These are phyloP conservation scores for Ptychadena robeensis DNA, from an alignment of 2,797 vertebrate genomes.

Conservation along the genomic window DNA sequence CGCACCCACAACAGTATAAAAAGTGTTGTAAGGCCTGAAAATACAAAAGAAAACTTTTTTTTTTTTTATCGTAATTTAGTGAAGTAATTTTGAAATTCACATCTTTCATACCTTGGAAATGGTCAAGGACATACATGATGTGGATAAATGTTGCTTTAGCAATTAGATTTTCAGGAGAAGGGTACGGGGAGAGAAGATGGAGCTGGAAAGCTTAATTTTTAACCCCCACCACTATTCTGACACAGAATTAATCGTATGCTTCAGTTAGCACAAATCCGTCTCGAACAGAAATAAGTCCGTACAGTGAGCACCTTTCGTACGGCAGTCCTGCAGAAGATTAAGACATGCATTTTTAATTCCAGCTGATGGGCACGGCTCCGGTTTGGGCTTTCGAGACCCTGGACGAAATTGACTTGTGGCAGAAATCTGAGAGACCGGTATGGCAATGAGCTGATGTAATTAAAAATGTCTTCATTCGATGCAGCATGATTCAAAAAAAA, in stretches of 20 bases:
- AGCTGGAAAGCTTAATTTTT: background rate
- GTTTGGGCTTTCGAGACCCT: slow-evolving; percentile 65
- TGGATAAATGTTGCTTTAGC: background rate
- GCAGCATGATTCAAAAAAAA: slow-evolving; percentile 66
- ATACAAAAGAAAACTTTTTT: no score
- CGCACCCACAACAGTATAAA: no score
- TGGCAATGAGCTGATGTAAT: slow-evolving; percentile 74
- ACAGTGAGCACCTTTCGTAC: slow-evolving; percentile 53
- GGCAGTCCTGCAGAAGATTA: slow-evolving; percentile 56
- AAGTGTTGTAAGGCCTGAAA: no score
- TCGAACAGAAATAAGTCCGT: slow-evolving; percentile 49
- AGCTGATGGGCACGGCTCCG: slow-evolving; percentile 59
- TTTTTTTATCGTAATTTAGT: no score
- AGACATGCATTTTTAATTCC: slow-evolving; percentile 65
- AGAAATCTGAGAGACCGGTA: slow-evolving; percentile 65
- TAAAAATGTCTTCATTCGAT: slow-evolving; percentile 72
- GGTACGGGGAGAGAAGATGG: no score
- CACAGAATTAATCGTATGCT: slow-evolving; percentile 18
- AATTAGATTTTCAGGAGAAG: background rate
- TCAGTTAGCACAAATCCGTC: slow-evolving; percentile 28
- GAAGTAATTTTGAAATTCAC: no score
- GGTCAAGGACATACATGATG: background rate
- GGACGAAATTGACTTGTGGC: slow-evolving; percentile 71
- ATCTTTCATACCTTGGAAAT: background rate
- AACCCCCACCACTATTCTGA: background rate